A percentile compares a stretch with the other conserved stretches of the same genome.
Conservation (phyloP, 1,140 invertebrate genomes). For the Meloidogyne chitwoodi region DNA sequence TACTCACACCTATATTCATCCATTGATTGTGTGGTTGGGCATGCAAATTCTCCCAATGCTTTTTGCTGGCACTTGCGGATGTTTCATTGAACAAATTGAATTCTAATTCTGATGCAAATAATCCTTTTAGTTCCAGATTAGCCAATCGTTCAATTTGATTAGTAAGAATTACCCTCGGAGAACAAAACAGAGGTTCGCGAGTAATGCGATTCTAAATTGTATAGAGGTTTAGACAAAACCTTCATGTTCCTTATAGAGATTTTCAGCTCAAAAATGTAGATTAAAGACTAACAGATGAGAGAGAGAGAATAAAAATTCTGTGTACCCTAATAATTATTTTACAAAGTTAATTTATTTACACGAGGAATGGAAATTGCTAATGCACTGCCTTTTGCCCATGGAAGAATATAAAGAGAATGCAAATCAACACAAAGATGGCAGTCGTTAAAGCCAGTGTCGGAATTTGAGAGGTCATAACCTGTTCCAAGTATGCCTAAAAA, state of each 20-base stretch:
- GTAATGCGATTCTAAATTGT: background rate
- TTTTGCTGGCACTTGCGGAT: background rate
- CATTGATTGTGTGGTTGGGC: background rate
- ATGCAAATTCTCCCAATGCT: background rate
- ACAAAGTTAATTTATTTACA: background rate
- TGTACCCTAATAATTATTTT: too few relatives aligned
- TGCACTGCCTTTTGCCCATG: conserved; percentile 5
- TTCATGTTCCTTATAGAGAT: too few relatives aligned
- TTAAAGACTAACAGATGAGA: too few relatives aligned
- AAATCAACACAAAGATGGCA: background rate
- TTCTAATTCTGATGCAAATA: conserved; percentile 10
- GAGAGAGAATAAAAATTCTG: too few relatives aligned
- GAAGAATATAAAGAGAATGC: background rate
- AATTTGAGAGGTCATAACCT: background rate
- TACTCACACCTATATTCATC: background rate
- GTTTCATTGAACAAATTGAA: conserved; percentile 10
- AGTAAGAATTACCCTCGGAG: background rate
- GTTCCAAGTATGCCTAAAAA: background rate
- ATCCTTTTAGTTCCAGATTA: background rate
- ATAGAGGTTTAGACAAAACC: background rate
- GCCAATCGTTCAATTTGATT: background rate
- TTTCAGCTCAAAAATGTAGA: too few relatives aligned
- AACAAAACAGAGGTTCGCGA: background rate
- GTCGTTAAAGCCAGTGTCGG: background rate
- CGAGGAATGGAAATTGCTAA: background rate